phyloP scores from a whole-genome alignment of 2,888 invertebrate species.

The Venustoraphidia nigricollis region DNA sequence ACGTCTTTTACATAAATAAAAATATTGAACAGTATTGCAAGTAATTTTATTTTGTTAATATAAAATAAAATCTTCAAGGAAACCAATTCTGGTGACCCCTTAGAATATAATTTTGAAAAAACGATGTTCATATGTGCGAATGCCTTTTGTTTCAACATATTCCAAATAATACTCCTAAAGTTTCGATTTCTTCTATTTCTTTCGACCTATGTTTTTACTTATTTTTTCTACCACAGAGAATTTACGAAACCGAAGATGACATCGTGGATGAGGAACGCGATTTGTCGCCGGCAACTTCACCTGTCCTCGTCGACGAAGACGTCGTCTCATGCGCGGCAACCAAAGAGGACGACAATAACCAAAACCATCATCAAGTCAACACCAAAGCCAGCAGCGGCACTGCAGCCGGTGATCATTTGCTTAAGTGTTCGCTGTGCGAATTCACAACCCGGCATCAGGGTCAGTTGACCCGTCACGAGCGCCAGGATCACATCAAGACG shows the following conservation, averaged over 20 bases:
- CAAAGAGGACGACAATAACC: neutral
- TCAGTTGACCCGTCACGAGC: slow-evolving; percentile 52
- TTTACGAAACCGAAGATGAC: neutral
- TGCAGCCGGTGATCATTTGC: slow-evolving; percentile 13
- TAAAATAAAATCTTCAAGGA: no score
- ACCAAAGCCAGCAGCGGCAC: neutral
- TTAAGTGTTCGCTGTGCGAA: slow-evolving; percentile 51
- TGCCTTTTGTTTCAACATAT: no score
- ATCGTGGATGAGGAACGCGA: neutral
- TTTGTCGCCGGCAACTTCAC: neutral
- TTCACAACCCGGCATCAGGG: slow-evolving; percentile 48
- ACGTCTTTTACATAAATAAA: no score
- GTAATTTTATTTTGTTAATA: no score
- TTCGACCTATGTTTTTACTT: no score
- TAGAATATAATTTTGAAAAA: no score
- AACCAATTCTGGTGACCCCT: no score
- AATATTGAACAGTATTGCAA: no score
- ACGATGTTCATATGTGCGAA: no score
- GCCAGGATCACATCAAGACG: slow-evolving; percentile 59
- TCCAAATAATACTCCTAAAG: no score
- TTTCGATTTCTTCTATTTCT: no score
- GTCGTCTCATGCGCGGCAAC: neutral
- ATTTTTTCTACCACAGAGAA: no score
- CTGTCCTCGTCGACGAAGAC: slow-evolving; percentile 10
- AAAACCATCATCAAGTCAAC: slow-evolving; percentile 1